Base-by-base conservation (phyloP, 1,140 invertebrate genomes). In the Drosophila nannoptera region DNA sequence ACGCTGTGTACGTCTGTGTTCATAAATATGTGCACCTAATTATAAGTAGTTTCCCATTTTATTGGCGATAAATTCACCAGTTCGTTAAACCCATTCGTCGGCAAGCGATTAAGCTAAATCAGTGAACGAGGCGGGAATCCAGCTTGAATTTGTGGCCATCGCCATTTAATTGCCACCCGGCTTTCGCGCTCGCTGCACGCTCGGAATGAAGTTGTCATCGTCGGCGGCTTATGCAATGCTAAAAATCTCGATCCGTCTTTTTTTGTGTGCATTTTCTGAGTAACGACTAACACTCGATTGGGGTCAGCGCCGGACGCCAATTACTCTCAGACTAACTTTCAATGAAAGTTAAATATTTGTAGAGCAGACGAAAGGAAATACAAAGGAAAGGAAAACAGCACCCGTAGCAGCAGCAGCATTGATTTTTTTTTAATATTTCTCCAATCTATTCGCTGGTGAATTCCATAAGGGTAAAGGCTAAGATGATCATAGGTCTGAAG, bases 331-430 rank as follows among this genome's bases (percentile, higher is more conserved):
- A 60, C 35, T 38, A 75, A 83, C 78, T 83, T 83, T 83, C 80
- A 84, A 86, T 82, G 80, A 83, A 83, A 83, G 80, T 86, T 72
- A 83, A 83, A 80, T 83, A 83, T 80, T 83, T 83, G 81, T 70
- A 56, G 76, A 83, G 73, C 76, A 68, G 66, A 73, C 53, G 68
- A 84, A 78, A 83, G 67, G 73, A 83, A 83, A 83, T 86, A 73
- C 83, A 86, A 86, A 77, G 76, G 73, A 83, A 86, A 80, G 80
- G 73, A 83, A 84, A 83, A 80, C 50, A 73, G 5, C 43, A 50
- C 5, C 46, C 53, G 38, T 14, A 42, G n/a, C 16, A 45, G 6
- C 42, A 49, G 16, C 12, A 43, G 1, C 22, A 22, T 22, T 22
- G 22, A 22, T 22, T 22, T 22, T 22, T 22, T 22, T 3, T 22